phyloP scores from a whole-genome alignment of 2,888 invertebrate genomes.

The Cantharis nigra region DNA sequence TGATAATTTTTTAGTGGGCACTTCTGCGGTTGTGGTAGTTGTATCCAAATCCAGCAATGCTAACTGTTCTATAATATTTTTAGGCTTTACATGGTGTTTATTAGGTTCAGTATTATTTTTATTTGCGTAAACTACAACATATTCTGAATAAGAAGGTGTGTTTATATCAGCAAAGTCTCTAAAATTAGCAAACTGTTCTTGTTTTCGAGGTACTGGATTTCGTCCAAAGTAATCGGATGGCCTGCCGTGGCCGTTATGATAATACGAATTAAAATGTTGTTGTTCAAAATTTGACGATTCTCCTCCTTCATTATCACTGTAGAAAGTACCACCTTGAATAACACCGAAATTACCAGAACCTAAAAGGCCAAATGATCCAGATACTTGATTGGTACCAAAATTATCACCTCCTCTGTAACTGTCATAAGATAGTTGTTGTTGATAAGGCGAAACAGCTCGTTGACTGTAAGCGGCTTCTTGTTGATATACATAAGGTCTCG shows the following conservation, averaged over 20 bases:
- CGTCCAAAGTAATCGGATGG: constrained; percentile 62
- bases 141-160: constrained; percentile 80
- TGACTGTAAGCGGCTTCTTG: constrained; percentile 67
- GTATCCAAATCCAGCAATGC: constrained; percentile 70
- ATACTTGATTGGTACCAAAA: constrained; percentile 23
- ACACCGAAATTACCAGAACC: constrained; percentile 88
- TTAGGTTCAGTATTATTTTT: constrained; percentile 72
- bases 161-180: constrained; percentile 90
- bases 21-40: constrained; percentile 34
- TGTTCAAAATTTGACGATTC: constrained; percentile 61
- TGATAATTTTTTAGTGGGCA: constrained; percentile 57
- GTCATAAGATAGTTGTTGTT: constrained; percentile 47
- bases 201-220: constrained; percentile 76
- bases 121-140: constrained; percentile 82
- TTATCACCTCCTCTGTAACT: constrained; percentile 40
- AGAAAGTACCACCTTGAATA: constrained; percentile 84
- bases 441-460: constrained; percentile 51
- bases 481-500: constrained; percentile 64
- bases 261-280: constrained; percentile 60
- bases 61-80: constrained; percentile 82
- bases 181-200: constrained; percentile 88
- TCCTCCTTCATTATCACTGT: constrained; percentile 72
- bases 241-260: constrained; percentile 74
- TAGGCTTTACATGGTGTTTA: constrained; percentile 64
- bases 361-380: constrained; percentile 64